phyloP scores from a whole-genome alignment of 2,113 vertebrate genomes.

The Cricetomys ansorgei region DNA sequence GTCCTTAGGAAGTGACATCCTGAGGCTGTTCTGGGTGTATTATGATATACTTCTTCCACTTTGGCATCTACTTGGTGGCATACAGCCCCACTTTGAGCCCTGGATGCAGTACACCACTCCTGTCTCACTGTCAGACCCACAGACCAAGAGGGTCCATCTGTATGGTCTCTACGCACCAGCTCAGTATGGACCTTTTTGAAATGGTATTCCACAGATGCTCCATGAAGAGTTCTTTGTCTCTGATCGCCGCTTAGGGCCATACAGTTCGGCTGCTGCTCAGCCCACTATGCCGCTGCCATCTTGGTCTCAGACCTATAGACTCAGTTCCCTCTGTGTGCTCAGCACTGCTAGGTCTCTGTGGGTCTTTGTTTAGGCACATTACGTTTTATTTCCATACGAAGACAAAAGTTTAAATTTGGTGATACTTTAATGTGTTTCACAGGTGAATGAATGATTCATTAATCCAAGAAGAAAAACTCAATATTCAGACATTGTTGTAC shows the following conservation, averaged over 20 bases:
- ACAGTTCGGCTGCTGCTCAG: background rate
- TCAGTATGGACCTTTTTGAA: background rate
- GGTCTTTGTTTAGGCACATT: background rate
- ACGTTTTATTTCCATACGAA: conserved; percentile 20
- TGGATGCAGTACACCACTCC: too few species aligned
- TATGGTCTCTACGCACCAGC: background rate
- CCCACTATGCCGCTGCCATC: background rate
- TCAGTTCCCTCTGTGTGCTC: background rate
- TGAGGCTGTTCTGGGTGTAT: background rate
- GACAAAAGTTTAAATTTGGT: background rate
- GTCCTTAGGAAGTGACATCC: too few species aligned
- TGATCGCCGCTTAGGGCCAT: background rate
- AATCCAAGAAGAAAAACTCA: background rate
- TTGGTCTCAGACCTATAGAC: background rate
- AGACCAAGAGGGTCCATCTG: too few species aligned
- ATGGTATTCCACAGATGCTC: background rate
- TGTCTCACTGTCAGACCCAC: background rate
- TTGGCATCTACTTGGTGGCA: background rate
- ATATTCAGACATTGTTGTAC: conserved; percentile 22
- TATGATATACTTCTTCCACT: background rate
- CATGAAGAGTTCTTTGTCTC: background rate
- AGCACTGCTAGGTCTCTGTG: background rate
- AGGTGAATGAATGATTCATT: background rate
- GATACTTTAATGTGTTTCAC: background rate
- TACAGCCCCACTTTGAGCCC: background rate